A percentile compares a stretch with the other conserved stretches of the same genome.
Evolutionary conservation across 2,797 vertebrate genomes (phyloP).

Genomic region (Muraenolepis orangiensis): DNA sequence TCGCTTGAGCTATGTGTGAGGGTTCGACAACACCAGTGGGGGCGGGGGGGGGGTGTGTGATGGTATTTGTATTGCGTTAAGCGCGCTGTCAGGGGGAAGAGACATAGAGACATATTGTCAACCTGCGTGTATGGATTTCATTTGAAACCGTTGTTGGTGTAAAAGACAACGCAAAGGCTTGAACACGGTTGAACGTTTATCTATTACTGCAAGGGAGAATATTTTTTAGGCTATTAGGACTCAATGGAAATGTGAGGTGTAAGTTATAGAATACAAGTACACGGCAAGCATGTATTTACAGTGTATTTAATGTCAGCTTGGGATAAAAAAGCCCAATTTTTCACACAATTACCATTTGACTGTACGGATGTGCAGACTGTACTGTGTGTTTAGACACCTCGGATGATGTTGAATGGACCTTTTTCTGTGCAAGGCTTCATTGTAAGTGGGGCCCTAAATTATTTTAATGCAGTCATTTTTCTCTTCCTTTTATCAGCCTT

Average conservation of each 20-base stretch:
- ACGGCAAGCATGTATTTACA: background rate
- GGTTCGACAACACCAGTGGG: background rate
- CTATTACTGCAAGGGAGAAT: background rate
- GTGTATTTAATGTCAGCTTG: background rate
- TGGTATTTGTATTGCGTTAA: background rate
- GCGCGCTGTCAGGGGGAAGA: background rate
- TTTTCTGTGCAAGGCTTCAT: slow-evolving; percentile 48
- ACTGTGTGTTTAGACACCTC: slow-evolving; percentile 39
- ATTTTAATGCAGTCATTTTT: slow-evolving; percentile 64
- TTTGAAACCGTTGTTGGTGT: background rate
- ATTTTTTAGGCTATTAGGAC: background rate
- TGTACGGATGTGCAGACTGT: slow-evolving; percentile 16
- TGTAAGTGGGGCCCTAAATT: slow-evolving; percentile 58
- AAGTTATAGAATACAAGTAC: background rate
- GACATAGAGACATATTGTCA: background rate
- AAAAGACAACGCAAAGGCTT: background rate
- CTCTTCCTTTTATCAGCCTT: slow-evolving; percentile 49
- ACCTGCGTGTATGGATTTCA: too few relatives aligned
- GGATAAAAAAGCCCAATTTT: background rate
- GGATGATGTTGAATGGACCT: slow-evolving; percentile 45
- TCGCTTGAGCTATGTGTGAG: background rate
- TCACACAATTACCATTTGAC: slow-evolving; percentile 26
- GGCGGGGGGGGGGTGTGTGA: background rate
- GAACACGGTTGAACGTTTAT: background rate
- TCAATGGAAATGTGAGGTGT: background rate